Percentiles rank a stretch among this genome's conserved stretches.
Evolutionary conservation across 2,888 invertebrate genomes (phyloP).

Genomic region (Drosophila maculinotata): DNA sequence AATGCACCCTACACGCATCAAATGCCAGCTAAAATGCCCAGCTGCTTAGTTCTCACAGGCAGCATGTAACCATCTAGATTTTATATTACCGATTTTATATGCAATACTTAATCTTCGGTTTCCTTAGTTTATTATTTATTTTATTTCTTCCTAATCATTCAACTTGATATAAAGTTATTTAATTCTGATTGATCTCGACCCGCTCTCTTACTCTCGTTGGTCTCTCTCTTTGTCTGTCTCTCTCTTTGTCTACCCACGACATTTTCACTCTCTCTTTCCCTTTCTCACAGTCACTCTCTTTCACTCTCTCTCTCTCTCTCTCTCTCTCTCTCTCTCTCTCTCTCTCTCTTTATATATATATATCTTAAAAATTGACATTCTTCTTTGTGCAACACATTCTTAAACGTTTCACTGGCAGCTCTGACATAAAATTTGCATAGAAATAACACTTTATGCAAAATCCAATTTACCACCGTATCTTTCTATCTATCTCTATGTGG

Average conservation of each 20-base stretch:
- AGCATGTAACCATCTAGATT: background rate
- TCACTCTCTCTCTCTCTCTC: background rate
- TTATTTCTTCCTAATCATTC: too few species aligned
- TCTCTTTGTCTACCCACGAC: background rate
- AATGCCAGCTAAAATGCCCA: background rate
- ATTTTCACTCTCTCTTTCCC: background rate
- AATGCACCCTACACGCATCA: constrained; percentile 53
- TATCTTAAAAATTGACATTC: background rate
- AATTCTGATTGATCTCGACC: background rate
- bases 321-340: background rate
- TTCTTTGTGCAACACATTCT: constrained; percentile 3
- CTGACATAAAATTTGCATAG: constrained; percentile 16
- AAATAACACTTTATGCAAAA: constrained; percentile 7
- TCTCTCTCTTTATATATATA: background rate
- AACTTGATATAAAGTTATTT: too few species aligned
- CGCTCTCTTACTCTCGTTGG: background rate
- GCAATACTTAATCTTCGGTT: too few species aligned
- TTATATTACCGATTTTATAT: too few species aligned
- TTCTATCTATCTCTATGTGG: background rate
- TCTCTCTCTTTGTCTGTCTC: background rate
- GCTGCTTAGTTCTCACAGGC: constrained; percentile 2
- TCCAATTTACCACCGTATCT: constrained; percentile 1
- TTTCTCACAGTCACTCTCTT: background rate
- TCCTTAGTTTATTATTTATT: background rate
- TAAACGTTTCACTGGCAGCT: constrained; percentile 2